Percentiles rank a stretch among this genome's conserved stretches.
These are phyloP conservation scores for Physella acuta DNA, from an alignment of 1,140 invertebrate species.

Conservation along the genomic window DNA sequence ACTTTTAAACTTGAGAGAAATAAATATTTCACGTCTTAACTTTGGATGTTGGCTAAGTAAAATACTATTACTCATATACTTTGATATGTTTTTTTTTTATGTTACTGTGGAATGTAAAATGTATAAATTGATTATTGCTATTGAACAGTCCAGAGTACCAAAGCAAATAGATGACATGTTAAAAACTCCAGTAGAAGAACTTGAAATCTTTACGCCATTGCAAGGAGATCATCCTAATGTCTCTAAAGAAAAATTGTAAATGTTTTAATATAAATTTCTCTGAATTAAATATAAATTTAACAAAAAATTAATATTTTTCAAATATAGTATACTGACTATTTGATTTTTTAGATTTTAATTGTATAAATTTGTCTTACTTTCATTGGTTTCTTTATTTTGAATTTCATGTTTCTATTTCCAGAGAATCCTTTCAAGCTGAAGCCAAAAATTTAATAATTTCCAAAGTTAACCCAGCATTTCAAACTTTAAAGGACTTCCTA, in stretches of 20 bases:
- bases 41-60: no score
- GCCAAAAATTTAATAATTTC: conserved; percentile 25
- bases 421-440: conserved; percentile 27
- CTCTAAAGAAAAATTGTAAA: conserved; percentile 25
- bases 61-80: no score
- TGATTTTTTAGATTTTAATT: no score
- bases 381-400: no score
- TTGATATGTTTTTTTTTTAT: no score
- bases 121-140: no score
- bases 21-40: no score
- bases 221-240: conserved; percentile 20
- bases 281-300: background rate
- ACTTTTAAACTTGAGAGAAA: no score
- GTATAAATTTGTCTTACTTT: no score
- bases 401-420: conserved; percentile 4
- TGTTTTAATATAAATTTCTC: background rate
- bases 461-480: conserved; percentile 26
- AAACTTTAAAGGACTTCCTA: conserved; percentile 29
- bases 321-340: no score
- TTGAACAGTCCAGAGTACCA: conserved; percentile 16
- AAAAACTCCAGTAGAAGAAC: conserved; percentile 14
- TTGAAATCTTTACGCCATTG: conserved; percentile 30
- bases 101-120: no score
- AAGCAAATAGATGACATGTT: conserved; percentile 26
- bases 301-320: background rate